Conservation (phyloP, 1,140 invertebrate genomes). For the Carposina sasakii region DNA sequence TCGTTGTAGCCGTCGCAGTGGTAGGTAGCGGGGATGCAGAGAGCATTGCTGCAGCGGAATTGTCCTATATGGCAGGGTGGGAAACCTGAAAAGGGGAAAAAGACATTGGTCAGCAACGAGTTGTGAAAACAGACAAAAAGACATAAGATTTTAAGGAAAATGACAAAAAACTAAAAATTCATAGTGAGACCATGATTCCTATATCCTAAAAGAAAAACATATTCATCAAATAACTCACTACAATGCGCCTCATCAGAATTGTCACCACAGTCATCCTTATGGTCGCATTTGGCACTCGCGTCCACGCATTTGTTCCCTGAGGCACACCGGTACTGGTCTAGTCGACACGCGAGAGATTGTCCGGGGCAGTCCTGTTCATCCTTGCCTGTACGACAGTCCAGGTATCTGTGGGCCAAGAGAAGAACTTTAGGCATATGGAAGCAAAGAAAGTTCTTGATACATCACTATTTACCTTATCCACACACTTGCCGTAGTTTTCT, state of each 20-base stretch:
- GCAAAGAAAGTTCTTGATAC: neutral
- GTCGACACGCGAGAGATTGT: conserved; percentile 76
- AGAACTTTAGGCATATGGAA: neutral
- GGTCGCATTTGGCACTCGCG: conserved; percentile 86
- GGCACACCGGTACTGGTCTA: conserved; percentile 93
- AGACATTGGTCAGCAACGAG: conserved; percentile 20
- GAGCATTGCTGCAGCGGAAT: conserved; percentile 93
- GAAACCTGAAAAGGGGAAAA: conserved; percentile 77
- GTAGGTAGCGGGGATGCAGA: conserved; percentile 91
- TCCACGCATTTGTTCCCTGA: conserved; percentile 89
- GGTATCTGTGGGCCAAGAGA: conserved; percentile 40
- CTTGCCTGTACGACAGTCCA: conserved; percentile 88
- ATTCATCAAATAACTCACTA: too few species aligned
- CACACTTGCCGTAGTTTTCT: neutral
- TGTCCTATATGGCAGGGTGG: conserved; percentile 91
- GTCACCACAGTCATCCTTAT: conserved; percentile 91
- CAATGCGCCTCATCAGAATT: conserved; percentile 82
- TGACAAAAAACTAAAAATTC: too few species aligned
- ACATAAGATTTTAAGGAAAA: neutral
- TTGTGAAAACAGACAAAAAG: too few species aligned
- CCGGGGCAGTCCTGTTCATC: conserved; percentile 88
- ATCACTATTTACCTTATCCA: neutral
- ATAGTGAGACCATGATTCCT: too few species aligned
- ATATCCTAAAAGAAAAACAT: too few species aligned
- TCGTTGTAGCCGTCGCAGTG: conserved; percentile 89